Percentiles rank a stretch among this genome's conserved stretches.
Conservation (phyloP, 2,113 vertebrate genomes). For the Microcebus murinus region DNA sequence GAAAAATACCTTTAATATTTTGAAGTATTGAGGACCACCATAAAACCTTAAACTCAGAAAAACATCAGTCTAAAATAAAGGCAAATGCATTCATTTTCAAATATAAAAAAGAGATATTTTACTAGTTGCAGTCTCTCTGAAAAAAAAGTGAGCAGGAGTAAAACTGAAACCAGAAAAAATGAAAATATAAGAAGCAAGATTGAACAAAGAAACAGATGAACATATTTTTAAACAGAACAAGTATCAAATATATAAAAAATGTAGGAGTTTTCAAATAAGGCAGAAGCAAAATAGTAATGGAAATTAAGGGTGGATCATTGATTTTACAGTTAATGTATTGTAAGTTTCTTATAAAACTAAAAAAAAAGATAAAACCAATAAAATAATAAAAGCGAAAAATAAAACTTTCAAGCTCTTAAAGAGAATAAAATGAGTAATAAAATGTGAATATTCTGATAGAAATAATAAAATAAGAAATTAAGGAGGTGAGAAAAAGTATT, state of each 20-base stretch:
- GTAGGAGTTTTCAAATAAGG: not conserved
- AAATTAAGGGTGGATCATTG: not conserved
- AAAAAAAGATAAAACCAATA: not conserved
- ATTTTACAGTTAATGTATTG: not conserved
- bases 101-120: not conserved
- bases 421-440: not conserved
- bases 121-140: not conserved
- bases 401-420: not conserved
- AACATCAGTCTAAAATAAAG: not conserved
- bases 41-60: not conserved
- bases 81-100: not conserved
- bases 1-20: not conserved
- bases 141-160: not conserved
- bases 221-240: not conserved
- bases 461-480: not conserved
- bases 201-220: not conserved
- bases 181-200: not conserved
- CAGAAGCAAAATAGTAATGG: not conserved
- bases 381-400: not conserved
- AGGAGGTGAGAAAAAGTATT: not conserved
- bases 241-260: not conserved
- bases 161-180: not conserved
- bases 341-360: not conserved
- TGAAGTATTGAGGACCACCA: not conserved
- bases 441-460: not conserved